Percentiles rank a stretch among this genome's conserved stretches.
These are phyloP conservation scores for Stichopus chloronotus DNA, from an alignment of 35 echinoderm and acorn worm genomes.

Conservation along the genomic window DNA sequence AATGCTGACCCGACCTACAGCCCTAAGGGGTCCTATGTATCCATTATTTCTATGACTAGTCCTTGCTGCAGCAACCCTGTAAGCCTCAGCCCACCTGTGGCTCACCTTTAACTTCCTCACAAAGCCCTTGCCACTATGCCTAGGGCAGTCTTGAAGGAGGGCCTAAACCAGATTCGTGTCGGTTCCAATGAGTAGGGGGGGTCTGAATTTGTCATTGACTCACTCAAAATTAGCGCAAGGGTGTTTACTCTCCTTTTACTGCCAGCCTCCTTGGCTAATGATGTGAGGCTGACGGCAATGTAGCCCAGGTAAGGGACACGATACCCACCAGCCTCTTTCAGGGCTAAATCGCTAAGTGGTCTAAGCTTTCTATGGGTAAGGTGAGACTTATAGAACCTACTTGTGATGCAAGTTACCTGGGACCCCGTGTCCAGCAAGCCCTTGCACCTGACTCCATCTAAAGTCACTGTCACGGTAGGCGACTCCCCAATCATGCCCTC, in stretches of 20 bases:
- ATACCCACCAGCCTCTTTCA: constrained; percentile 53
- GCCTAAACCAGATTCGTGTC: constrained; percentile 24
- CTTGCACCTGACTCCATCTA: constrained; percentile 33
- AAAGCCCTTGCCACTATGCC: constrained; percentile 28
- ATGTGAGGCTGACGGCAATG: not conserved
- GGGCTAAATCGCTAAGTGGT: constrained; percentile 30
- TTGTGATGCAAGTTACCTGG: constrained; percentile 58
- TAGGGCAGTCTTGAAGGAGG: constrained; percentile 18
- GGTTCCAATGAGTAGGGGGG: constrained; percentile 51
- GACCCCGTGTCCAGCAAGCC: constrained; percentile 47
- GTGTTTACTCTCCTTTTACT: not conserved
- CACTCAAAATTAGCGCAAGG: constrained; percentile 51
- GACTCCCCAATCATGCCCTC: not conserved
- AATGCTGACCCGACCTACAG: not conserved
- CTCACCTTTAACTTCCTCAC: constrained; percentile 14
- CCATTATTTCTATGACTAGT: constrained; percentile 39
- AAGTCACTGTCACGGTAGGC: not conserved
- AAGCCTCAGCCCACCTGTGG: not conserved
- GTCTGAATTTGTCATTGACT: not conserved
- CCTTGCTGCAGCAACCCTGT: not conserved
- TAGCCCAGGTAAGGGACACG: constrained; percentile 62
- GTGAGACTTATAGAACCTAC: constrained; percentile 14
- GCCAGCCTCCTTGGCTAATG: constrained; percentile 18
- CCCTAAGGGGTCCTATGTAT: constrained; percentile 45
- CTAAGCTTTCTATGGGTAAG: constrained; percentile 6